Evolutionary conservation across 35 echinoderm and acorn worm genomes (phyloP).

Genomic region (Apostichopus parvimensis): DNA sequence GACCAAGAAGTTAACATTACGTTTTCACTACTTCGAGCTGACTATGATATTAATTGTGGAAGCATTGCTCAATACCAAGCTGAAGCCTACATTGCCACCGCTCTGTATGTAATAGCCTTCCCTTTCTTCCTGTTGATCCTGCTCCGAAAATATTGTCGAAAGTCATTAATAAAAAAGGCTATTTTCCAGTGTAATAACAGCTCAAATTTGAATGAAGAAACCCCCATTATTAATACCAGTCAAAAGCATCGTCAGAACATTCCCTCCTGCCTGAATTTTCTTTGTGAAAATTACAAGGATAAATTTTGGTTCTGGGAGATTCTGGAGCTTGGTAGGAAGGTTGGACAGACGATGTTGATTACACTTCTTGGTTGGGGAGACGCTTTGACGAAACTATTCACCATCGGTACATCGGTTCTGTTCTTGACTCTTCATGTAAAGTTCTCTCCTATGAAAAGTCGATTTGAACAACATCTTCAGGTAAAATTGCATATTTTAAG

Average conservation of each 20-base stretch:
- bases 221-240: background rate
- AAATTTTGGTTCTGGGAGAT: conserved; percentile 72
- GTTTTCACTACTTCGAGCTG: conserved; percentile 32
- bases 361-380: no score
- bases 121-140: conserved; percentile 35
- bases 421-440: no score
- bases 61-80: background rate
- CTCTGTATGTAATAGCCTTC: conserved; percentile 36
- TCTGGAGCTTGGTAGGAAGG: conserved; percentile 49
- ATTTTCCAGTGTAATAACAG: no score
- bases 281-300: conserved; percentile 67
- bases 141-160: conserved; percentile 9
- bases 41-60: conserved; percentile 50
- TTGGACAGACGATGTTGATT: background rate
- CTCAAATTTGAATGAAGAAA: background rate
- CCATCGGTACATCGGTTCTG: no score
- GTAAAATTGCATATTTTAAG: no score
- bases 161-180: background rate
- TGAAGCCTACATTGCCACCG: conserved; percentile 6
- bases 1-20: background rate
- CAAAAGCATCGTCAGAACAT: background rate
- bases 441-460: no score
- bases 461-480: no score
- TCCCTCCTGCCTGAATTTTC: conserved; percentile 33
- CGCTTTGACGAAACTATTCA: no score